Evolutionary conservation across 2,797 vertebrate species (phyloP).

Genomic region (Borostomias antarcticus): DNA sequence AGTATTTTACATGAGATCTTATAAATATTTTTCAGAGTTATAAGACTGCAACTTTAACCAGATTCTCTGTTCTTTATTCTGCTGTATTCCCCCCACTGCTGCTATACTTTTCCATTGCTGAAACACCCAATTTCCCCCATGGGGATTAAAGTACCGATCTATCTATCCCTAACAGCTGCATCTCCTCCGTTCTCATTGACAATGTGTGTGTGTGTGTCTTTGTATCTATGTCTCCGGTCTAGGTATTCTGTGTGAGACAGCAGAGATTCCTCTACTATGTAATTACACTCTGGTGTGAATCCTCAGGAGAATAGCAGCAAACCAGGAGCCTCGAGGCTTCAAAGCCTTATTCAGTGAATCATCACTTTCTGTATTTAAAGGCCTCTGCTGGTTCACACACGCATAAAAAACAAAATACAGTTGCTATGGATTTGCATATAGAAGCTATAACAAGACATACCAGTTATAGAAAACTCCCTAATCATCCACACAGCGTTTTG

Average conservation of each 20-base stretch:
- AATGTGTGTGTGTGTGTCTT: neutral
- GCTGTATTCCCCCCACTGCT: too few species aligned
- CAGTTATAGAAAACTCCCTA: neutral
- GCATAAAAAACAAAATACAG: neutral
- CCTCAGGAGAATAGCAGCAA: constrained; percentile 3
- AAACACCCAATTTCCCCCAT: too few species aligned
- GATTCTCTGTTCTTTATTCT: too few species aligned
- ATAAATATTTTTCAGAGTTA: too few species aligned
- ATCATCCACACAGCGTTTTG: neutral
- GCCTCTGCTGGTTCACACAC: neutral
- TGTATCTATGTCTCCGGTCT: neutral
- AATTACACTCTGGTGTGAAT: neutral
- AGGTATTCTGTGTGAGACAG: neutral
- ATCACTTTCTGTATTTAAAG: neutral
- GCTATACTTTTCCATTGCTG: too few species aligned
- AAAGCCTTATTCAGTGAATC: constrained; percentile 10
- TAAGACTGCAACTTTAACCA: too few species aligned
- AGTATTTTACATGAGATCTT: too few species aligned
- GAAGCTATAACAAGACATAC: neutral
- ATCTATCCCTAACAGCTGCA: too few species aligned
- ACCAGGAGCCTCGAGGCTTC: constrained; percentile 1
- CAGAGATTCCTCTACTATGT: neutral
- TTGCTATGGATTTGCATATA: constrained; percentile 4
- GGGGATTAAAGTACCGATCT: too few species aligned
- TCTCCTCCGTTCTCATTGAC: neutral